Percentiles rank a stretch among this genome's conserved stretches.
Conservation (phyloP, 2,888 invertebrate genomes). For the Orthosia gracilis region DNA sequence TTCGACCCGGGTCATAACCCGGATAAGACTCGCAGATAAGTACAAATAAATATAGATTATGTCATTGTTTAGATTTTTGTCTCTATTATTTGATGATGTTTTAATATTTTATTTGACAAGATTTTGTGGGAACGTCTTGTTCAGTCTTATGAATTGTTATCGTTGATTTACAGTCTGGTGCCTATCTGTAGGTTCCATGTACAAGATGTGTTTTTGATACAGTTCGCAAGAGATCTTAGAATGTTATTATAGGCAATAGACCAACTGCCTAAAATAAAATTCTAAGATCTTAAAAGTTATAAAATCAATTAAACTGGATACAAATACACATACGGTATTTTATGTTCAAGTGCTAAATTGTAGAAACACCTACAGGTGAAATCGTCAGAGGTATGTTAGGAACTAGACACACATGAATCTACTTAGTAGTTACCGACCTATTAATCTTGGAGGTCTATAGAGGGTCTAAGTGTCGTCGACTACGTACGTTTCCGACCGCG, state of each 20-base stretch:
- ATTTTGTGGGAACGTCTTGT: constrained; percentile 1
- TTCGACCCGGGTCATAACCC: constrained; percentile 75
- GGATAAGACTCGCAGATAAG: constrained; percentile 80
- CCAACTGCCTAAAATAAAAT: too few relatives aligned
- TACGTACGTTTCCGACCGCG: constrained; percentile 43
- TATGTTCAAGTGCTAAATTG: not conserved
- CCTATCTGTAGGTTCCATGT: not conserved
- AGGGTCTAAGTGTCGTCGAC: constrained; percentile 2
- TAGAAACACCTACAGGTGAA: not conserved
- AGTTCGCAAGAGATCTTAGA: not conserved
- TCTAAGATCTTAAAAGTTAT: too few relatives aligned
- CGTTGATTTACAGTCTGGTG: not conserved
- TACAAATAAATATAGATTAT: constrained; percentile 73
- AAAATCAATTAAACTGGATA: not conserved
- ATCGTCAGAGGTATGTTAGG: constrained; percentile 2
- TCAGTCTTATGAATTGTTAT: constrained; percentile 16
- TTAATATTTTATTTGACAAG: constrained; percentile 3
- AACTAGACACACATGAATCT: constrained; percentile 50
- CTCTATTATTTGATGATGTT: constrained; percentile 32
- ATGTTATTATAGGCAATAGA: not conserved
- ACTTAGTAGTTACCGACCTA: constrained; percentile 31
- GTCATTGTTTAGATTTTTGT: constrained; percentile 57
- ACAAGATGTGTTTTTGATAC: not conserved
- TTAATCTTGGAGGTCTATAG: not conserved
- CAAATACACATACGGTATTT: constrained; percentile 2